Evolutionary conservation across 2,888 invertebrate genomes (phyloP).

Genomic region (Sphaerophoria taeniata): DNA sequence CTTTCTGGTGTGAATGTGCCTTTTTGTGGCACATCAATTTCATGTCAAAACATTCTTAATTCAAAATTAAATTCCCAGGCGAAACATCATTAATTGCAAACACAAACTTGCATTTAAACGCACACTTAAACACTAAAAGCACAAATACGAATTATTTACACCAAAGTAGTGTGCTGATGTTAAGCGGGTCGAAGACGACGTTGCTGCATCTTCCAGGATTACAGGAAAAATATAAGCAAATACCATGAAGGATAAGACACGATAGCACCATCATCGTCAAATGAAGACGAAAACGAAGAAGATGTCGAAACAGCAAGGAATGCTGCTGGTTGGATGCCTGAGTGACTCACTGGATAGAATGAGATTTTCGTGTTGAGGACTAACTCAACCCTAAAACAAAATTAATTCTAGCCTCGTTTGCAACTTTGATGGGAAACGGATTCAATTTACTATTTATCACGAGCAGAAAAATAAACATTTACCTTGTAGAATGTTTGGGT

Average conservation of each 20-base stretch:
- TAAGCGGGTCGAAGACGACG: neutral
- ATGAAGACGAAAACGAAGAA: slow-evolving; percentile 6
- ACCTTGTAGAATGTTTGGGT: slow-evolving; percentile 64
- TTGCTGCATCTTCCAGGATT: neutral
- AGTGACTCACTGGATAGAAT: neutral
- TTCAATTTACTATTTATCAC: slow-evolving; percentile 74
- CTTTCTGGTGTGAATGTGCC: too few relatives aligned
- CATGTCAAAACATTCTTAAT: too few relatives aligned
- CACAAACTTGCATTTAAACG: slow-evolving; percentile 53
- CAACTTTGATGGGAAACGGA: slow-evolving; percentile 74
- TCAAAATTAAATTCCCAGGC: too few relatives aligned
- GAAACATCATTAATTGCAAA: slow-evolving; percentile 51
- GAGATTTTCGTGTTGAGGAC: neutral
- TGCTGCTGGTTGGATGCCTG: neutral
- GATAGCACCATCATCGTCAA: neutral
- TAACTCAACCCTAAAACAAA: slow-evolving; percentile 45
- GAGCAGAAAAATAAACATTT: slow-evolving; percentile 73
- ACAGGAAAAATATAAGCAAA: neutral
- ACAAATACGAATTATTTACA: slow-evolving; percentile 52
- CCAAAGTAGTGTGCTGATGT: slow-evolving; percentile 25
- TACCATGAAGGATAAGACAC: slow-evolving; percentile 8
- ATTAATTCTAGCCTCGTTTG: slow-evolving; percentile 73
- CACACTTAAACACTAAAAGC: slow-evolving; percentile 53
- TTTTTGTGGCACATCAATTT: too few relatives aligned
- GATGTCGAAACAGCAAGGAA: neutral